Base-by-base conservation (phyloP, 2,888 invertebrate species). In the Seladonia tumulorum region DNA sequence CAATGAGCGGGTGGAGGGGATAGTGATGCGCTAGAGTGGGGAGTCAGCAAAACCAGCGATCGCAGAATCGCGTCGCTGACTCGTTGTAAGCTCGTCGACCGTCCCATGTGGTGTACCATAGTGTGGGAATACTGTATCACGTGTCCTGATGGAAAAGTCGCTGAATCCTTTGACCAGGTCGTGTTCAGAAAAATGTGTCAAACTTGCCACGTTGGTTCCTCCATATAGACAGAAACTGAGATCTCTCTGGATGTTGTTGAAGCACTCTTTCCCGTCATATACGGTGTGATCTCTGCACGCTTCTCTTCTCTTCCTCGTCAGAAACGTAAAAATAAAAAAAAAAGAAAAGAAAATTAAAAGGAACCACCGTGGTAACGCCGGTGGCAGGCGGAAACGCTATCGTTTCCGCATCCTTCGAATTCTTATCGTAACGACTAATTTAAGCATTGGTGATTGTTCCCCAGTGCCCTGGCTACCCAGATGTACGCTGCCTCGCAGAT, bases 381-480 rank as follows among this genome's bases (percentile, higher is more conserved):
- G 83, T 85, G 85, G 83, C 88, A 84, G 82, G 81, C 82, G 68
- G 81, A 84, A 80, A 87, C 76, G 85, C 71, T 81, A 57, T 57
- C 57, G 80, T 87, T 89, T 89, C 85, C 82, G 83, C 68, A 86
- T 79, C 86, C 90, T n/a, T 91, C 90, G 91, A 86, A 91, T 90
- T 91, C 89, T 92, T 92, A 93, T 92, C 91, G 92, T 93, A 93
- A 94, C 92, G 93, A 95, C 94, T 95, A 95, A 95, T 92, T 94
- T 94, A 95, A 95, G 94, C 95, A 95, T 95, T 95, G 95, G 95
- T 95, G 95, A 95, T 95, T 94, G 94, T 95, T 97, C 96, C 97
- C 97, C 98, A 98, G 98, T 98, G 98, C 98, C 97, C 98, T 98
- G 97, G 98, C 98, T 97, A 97, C 98, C 97, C 98, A 98, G 98